phyloP scores from a whole-genome alignment of 2,797 vertebrate genomes.

The Loris lydekkerianus region DNA sequence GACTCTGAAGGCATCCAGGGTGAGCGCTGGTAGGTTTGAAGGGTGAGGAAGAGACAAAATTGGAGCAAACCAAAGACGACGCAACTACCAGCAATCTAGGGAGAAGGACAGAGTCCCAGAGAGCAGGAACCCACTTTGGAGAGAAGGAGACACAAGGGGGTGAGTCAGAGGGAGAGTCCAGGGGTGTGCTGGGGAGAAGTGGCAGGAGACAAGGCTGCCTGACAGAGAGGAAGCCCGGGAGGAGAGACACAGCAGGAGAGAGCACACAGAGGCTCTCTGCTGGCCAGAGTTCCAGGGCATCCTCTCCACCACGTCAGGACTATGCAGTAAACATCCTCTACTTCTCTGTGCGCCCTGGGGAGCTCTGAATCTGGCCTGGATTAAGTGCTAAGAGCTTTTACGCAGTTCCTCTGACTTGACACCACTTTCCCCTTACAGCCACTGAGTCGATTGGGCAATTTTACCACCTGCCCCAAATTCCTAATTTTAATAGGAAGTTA shows the following conservation, averaged over 20 bases:
- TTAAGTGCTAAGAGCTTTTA: too few species aligned
- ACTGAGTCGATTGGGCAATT: not conserved
- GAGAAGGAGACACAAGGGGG: not conserved
- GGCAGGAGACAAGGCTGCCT: not conserved
- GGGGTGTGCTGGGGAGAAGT: not conserved
- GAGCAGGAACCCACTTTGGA: fast-evolving
- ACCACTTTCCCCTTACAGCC: not conserved
- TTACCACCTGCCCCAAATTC: not conserved
- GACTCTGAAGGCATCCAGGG: not conserved
- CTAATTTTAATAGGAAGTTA: not conserved
- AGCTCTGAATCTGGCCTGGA: not conserved
- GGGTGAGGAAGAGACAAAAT: not conserved
- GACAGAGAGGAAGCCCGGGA: not conserved
- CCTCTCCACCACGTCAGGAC: not conserved
- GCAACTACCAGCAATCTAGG: not conserved
- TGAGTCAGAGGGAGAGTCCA: not conserved
- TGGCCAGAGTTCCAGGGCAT: not conserved
- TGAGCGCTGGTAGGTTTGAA: not conserved
- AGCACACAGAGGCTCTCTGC: fast-evolving
- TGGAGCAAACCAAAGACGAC: not conserved
- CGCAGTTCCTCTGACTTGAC: not conserved
- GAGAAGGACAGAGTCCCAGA: not conserved
- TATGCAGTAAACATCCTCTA: too few species aligned
- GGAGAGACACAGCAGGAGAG: not conserved
- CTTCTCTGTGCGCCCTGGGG: fast-evolving